Evolutionary conservation across 2,888 invertebrate genomes (phyloP).

Genomic region (Lymantria dispar): DNA sequence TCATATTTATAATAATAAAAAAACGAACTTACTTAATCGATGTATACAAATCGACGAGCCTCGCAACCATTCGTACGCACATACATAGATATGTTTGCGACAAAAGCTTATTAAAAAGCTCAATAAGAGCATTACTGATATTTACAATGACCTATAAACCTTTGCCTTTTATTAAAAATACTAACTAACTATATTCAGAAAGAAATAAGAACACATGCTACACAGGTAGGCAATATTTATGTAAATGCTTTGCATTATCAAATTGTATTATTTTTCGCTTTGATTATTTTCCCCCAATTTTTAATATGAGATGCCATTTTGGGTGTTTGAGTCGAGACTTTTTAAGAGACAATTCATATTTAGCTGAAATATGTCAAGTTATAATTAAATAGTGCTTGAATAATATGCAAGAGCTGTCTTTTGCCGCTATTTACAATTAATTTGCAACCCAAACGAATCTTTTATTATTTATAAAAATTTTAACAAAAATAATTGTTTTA

Average conservation of each 20-base stretch:
- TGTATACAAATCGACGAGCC: constrained; percentile 32
- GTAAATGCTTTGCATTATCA: constrained; percentile 2
- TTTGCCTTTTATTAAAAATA: constrained; percentile 29
- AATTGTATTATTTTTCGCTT: no score
- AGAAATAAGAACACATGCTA: constrained; percentile 62
- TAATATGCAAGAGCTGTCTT: no score
- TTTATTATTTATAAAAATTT: no score
- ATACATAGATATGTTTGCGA: constrained; percentile 78
- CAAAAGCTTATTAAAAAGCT: constrained; percentile 69
- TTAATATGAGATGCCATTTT: no score
- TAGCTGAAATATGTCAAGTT: no score
- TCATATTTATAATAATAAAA: constrained; percentile 24
- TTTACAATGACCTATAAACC: constrained; percentile 48
- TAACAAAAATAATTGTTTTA: no score
- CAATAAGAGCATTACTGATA: constrained; percentile 51
- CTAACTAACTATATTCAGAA: constrained; percentile 54
- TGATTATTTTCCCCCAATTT: no score
- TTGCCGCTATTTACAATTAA: no score
- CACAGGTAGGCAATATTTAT: constrained; percentile 38
- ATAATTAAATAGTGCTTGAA: no score
- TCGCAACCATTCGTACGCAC: constrained; percentile 58
- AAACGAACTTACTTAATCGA: constrained; percentile 42
- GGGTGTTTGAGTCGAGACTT: no score
- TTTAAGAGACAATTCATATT: no score
- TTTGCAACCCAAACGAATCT: no score